Conservation (phyloP, 2,113 vertebrate genomes). For the Entelurus aequoreus region DNA sequence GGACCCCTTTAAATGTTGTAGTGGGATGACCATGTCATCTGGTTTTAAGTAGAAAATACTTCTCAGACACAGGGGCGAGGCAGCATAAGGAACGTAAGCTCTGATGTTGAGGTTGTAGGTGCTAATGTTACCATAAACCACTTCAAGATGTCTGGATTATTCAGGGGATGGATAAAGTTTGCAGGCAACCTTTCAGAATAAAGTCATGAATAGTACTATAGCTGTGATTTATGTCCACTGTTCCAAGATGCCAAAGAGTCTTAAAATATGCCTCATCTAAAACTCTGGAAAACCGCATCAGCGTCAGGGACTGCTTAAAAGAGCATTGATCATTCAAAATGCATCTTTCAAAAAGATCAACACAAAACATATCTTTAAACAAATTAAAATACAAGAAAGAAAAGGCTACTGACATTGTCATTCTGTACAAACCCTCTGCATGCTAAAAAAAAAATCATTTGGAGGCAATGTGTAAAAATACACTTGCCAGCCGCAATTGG, state of each 20-base stretch:
- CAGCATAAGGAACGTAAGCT: conserved; percentile 8
- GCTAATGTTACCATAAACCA: conserved; percentile 26
- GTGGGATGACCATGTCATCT: neutral
- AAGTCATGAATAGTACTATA: conserved; percentile 35
- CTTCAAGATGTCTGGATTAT: conserved; percentile 18
- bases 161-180: conserved; percentile 11
- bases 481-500: neutral
- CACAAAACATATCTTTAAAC: neutral
- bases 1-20: too few relatives aligned
- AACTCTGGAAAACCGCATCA: conserved; percentile 23
- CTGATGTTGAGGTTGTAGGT: conserved; percentile 5
- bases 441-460: conserved; percentile 3
- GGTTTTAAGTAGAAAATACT: neutral
- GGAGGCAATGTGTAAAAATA: conserved; percentile 5
- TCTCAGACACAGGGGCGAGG: neutral
- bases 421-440: neutral
- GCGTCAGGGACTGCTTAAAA: conserved; percentile 10
- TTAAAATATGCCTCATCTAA: conserved; percentile 21
- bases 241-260: conserved; percentile 13
- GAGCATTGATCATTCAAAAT: conserved; percentile 18
- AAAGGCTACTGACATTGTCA: neutral
- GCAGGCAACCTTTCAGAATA: conserved; percentile 29
- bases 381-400: neutral
- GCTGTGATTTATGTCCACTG: conserved; percentile 35
- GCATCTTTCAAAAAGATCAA: neutral